phyloP scores from a whole-genome alignment of 2,888 invertebrate species.

The Subacronicta megacephala region DNA sequence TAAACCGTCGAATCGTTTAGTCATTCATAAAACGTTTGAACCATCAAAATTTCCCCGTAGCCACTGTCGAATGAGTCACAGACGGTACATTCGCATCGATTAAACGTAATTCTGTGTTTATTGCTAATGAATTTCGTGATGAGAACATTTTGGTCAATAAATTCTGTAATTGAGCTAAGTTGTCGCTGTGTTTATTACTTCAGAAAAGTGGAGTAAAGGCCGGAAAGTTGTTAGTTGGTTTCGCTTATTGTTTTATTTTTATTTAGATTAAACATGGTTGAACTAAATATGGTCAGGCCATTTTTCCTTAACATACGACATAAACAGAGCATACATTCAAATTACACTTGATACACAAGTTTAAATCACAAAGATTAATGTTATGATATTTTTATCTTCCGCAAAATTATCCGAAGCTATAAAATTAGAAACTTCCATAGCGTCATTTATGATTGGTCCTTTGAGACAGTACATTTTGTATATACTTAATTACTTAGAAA shows the following conservation, averaged over 20 bases:
- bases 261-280: background rate
- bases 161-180: constrained; percentile 27
- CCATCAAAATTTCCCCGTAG: constrained; percentile 59
- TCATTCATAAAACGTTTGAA: constrained; percentile 47
- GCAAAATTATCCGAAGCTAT: no score
- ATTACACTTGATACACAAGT: no score
- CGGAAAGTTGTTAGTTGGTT: background rate
- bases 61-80: constrained; percentile 60
- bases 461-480: no score
- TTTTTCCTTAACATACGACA: no score
- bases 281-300: no score
- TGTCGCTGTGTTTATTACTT: constrained; percentile 28
- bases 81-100: constrained; percentile 50
- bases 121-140: constrained; percentile 56
- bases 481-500: no score
- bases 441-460: no score
- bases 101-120: constrained; percentile 54
- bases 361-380: no score
- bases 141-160: constrained; percentile 23
- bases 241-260: background rate
- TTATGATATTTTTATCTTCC: no score
- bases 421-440: no score
- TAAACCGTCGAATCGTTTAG: constrained; percentile 23
- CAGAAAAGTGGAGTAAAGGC: constrained; percentile 6
- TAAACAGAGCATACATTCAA: no score